Conservation (phyloP, 2,888 invertebrate species). For the Congeria kusceri region DNA sequence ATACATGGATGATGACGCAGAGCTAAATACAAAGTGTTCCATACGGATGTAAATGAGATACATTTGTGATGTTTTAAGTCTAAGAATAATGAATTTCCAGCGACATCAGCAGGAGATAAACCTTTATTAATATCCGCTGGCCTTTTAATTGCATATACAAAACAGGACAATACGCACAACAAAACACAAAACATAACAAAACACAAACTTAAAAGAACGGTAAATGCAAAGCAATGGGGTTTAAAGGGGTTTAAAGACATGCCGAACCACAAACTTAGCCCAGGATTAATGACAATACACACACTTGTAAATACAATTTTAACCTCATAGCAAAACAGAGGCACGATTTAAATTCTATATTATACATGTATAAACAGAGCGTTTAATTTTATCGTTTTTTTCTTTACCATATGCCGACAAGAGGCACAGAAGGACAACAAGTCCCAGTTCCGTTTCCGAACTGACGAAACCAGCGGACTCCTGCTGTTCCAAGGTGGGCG, state of each 20-base stretch:
- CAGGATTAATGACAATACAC: not conserved
- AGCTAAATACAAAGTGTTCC: too few species aligned
- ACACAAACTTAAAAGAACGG: too few species aligned
- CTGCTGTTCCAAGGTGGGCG: slow-evolving; percentile 89
- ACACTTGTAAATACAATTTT: not conserved
- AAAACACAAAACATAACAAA: too few species aligned
- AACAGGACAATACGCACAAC: too few species aligned
- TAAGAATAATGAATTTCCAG: not conserved
- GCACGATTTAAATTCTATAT: not conserved
- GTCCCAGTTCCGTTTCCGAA: slow-evolving; percentile 91
- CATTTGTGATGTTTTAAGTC: not conserved
- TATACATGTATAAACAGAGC: too few species aligned
- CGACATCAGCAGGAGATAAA: too few species aligned
- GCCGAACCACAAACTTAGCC: not conserved
- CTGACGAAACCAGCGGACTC: slow-evolving; percentile 89
- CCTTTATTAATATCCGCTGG: too few species aligned
- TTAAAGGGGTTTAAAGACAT: not conserved
- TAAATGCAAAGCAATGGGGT: too few species aligned
- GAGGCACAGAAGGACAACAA: slow-evolving; percentile 90
- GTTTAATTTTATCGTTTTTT: not conserved
- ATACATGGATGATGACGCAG: too few species aligned
- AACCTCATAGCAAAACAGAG: not conserved
- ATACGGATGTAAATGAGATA: too few species aligned
- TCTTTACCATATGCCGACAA: slow-evolving; percentile 86
- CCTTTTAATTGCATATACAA: too few species aligned